These are phyloP conservation scores for Abrostola tripartita DNA, from an alignment of 2,888 invertebrate genomes.

Conservation along the genomic window DNA sequence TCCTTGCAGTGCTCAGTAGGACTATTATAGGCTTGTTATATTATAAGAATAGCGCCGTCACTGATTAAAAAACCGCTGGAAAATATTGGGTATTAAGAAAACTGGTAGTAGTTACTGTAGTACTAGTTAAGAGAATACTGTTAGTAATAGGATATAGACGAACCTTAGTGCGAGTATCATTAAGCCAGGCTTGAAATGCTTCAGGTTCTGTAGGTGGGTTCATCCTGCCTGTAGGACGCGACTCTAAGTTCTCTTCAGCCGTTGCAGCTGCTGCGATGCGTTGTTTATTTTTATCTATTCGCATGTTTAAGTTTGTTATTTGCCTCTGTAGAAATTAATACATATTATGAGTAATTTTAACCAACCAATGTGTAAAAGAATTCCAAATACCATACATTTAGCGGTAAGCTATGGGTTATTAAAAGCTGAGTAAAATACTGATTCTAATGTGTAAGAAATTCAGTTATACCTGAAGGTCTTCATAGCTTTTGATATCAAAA, in stretches of 20 bases:
- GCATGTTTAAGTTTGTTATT: slow-evolving; percentile 90
- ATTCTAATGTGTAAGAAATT: neutral
- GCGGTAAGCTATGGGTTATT: neutral
- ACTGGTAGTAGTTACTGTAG: too few relatives aligned
- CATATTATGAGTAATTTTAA: too few relatives aligned
- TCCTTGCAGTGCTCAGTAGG: too few relatives aligned
- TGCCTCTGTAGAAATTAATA: slow-evolving; percentile 71
- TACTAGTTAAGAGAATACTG: too few relatives aligned
- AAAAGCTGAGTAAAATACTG: too few relatives aligned
- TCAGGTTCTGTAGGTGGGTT: slow-evolving; percentile 83
- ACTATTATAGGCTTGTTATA: too few relatives aligned
- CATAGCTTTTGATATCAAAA: slow-evolving; percentile 92
- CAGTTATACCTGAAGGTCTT: slow-evolving; percentile 91
- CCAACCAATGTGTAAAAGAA: too few relatives aligned
- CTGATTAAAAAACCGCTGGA: too few relatives aligned
- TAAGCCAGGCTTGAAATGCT: slow-evolving; percentile 87
- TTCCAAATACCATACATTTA: neutral
- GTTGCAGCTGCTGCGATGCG: slow-evolving; percentile 92
- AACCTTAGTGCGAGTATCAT: slow-evolving; percentile 90
- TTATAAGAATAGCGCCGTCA: too few relatives aligned
- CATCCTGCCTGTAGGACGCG: slow-evolving; percentile 72
- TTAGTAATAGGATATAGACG: too few relatives aligned
- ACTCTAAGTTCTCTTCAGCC: slow-evolving; percentile 87
- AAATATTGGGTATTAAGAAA: too few relatives aligned
- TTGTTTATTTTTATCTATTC: slow-evolving; percentile 93